Evolutionary conservation across 92 coral and sea anemone genomes (phyloP).

Genomic region (Zoanthus sociatus): DNA sequence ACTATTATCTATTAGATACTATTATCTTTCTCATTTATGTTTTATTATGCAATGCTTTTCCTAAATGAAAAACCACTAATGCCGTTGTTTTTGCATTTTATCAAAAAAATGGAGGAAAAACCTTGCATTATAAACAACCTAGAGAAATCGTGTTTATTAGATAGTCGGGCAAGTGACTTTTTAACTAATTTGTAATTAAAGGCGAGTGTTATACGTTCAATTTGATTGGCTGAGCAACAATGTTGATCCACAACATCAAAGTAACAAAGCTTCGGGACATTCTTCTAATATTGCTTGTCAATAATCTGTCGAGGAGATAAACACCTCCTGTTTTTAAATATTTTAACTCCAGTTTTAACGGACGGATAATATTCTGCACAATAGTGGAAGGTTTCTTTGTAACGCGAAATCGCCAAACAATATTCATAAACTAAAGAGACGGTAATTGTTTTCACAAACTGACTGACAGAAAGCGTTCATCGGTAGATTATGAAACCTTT

Average conservation of each 20-base stretch:
- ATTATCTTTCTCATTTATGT: too few species aligned
- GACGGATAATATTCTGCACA: conserved; percentile 4
- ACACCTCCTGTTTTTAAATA: conserved; percentile 33
- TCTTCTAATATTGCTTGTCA: conserved; percentile 31
- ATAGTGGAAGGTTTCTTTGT: neutral
- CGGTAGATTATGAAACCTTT: neutral
- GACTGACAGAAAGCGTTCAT: neutral
- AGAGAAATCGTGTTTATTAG: too few species aligned
- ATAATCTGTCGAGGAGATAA: conserved; percentile 1
- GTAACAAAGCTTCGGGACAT: conserved; percentile 26
- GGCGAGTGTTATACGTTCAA: neutral
- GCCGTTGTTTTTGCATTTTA: too few species aligned
- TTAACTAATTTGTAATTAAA: neutral
- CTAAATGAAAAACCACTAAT: too few species aligned
- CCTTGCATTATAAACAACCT: too few species aligned
- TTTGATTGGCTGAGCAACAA: conserved; percentile 38
- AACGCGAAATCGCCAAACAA: neutral
- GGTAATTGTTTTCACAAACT: neutral
- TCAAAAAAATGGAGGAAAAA: too few species aligned
- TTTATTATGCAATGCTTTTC: too few species aligned
- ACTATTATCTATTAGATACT: too few species aligned
- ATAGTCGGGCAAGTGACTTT: neutral
- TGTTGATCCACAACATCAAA: conserved; percentile 19
- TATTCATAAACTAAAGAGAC: neutral
- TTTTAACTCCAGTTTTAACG: neutral